These are phyloP conservation scores for Aleiodes testaceus DNA, from an alignment of 2,888 invertebrate genomes.

Conservation along the genomic window DNA sequence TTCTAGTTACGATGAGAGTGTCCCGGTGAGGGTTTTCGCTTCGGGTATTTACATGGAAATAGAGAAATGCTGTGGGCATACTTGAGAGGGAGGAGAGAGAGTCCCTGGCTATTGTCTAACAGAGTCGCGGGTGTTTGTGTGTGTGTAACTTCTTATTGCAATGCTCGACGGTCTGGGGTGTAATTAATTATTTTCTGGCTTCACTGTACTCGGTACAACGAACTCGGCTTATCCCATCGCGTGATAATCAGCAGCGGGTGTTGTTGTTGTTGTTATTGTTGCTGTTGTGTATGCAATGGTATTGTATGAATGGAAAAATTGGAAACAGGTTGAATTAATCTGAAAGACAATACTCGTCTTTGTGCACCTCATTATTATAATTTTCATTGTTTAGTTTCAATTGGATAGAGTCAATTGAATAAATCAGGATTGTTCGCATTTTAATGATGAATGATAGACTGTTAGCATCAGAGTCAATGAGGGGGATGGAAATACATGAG, in stretches of 20 bases:
- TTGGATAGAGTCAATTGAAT: background rate
- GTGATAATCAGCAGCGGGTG: conserved; percentile 65
- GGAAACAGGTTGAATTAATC: conserved; percentile 55
- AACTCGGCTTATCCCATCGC: conserved; percentile 65
- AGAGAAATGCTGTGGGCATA: conserved; percentile 16
- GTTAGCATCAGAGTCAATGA: background rate
- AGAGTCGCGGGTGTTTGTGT: conserved; percentile 17
- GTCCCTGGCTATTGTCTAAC: conserved; percentile 29
- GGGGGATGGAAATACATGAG: background rate
- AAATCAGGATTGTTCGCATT: no score
- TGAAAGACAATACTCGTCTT: conserved; percentile 52
- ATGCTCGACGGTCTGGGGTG: background rate
- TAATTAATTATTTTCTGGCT: conserved; percentile 37
- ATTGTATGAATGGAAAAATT: conserved; percentile 46
- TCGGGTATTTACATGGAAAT: conserved; percentile 38
- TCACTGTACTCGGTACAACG: conserved; percentile 60
- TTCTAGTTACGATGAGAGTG: background rate
- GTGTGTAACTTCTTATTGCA: conserved; percentile 26
- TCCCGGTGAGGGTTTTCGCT: conserved; percentile 15
- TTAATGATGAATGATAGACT: no score
- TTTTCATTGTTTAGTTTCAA: no score
- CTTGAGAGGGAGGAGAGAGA: background rate
- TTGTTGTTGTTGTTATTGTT: background rate
- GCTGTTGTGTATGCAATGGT: no score
- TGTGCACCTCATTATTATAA: no score